Conservation (phyloP, 37 sponge, comb jelly and placozoan genomes). For the Chondrilla cf. caribensis region DNA sequence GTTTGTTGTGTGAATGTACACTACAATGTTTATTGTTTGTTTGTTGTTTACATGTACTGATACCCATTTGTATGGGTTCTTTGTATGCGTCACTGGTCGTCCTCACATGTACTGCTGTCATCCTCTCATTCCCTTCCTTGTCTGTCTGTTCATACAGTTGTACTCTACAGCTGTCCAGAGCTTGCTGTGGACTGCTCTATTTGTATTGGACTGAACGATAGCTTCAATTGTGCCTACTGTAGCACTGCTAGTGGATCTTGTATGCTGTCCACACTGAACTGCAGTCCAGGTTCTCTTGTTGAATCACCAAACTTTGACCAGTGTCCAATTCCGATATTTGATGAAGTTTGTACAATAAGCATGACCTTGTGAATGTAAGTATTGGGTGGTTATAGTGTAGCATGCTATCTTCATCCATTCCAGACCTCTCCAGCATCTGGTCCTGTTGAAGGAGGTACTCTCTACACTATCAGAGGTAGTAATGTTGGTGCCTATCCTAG, state of each 20-base stretch:
- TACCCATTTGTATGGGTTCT: too few relatives aligned
- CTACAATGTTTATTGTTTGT: too few relatives aligned
- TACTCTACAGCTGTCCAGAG: slow-evolving; percentile 66
- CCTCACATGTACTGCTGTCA: too few relatives aligned
- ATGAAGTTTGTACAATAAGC: background rate
- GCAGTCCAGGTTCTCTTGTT: background rate
- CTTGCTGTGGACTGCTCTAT: slow-evolving; percentile 76
- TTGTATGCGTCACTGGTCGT: too few relatives aligned
- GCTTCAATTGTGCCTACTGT: slow-evolving; percentile 63
- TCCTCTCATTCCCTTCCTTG: too few relatives aligned
- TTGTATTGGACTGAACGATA: slow-evolving; percentile 57
- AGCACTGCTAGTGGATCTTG: background rate
- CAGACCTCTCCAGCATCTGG: slow-evolving; percentile 64
- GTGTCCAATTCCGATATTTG: background rate
- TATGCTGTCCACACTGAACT: background rate
- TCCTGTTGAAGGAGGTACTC: slow-evolving; percentile 78
- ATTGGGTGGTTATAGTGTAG: too few relatives aligned
- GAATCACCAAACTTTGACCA: background rate
- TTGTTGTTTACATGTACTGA: too few relatives aligned
- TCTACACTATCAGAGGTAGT: slow-evolving; percentile 57
- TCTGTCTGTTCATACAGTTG: slow-evolving; percentile 29
- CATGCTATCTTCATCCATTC: background rate
- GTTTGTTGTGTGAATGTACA: too few relatives aligned
- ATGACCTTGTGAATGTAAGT: background rate
- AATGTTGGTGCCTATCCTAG: slow-evolving; percentile 60